Evolutionary conservation across 1,140 invertebrate genomes (phyloP).

Genomic region (Tetragnatha versicolor): DNA sequence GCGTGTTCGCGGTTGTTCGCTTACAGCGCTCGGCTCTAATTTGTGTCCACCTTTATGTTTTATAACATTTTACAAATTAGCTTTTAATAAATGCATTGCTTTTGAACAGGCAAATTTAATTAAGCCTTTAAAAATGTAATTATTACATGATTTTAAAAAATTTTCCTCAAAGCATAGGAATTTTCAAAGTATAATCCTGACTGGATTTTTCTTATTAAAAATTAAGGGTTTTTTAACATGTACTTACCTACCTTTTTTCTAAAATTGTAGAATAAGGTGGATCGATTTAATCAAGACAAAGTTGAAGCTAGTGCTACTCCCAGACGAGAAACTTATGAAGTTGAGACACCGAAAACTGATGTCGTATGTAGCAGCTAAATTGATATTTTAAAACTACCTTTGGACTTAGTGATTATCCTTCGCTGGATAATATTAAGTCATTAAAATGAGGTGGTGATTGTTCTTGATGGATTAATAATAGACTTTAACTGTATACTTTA

Average conservation of each 20-base stretch:
- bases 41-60: no score
- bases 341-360: not conserved
- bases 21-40: no score
- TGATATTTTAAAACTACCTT: not conserved
- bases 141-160: no score
- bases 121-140: not conserved
- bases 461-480: not conserved
- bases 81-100: not conserved
- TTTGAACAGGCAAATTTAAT: not conserved
- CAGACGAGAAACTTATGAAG: conserved; percentile 18
- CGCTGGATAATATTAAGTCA: not conserved
- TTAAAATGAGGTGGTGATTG: not conserved
- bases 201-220: not conserved
- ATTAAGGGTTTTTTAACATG: not conserved
- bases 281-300: conserved; percentile 13
- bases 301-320: conserved; percentile 6
- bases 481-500: not conserved
- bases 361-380: not conserved
- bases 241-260: not conserved
- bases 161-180: not conserved
- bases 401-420: not conserved
- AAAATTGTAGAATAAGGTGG: conserved; percentile 5
- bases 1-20: no score
- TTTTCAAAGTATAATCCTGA: no score
- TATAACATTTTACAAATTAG: not conserved